These are phyloP conservation scores for Gnathonemus longibarbis DNA, from an alignment of 2,113 vertebrate genomes.

Conservation along the genomic window DNA sequence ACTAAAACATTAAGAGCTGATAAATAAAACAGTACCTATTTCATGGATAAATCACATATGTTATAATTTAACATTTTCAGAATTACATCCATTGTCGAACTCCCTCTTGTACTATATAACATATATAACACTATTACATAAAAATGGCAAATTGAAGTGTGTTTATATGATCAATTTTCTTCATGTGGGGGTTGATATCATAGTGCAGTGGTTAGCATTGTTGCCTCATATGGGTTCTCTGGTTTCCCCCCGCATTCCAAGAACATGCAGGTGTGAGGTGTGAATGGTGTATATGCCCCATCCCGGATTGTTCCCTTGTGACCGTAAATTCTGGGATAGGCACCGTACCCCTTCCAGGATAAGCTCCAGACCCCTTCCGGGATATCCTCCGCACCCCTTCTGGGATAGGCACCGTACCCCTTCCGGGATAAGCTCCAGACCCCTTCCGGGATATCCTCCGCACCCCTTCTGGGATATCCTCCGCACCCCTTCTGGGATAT, in stretches of 20 bases:
- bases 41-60: not conserved
- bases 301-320: not conserved
- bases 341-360: too few relatives aligned
- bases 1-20: not conserved
- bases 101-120: not conserved
- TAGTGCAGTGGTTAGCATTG: not conserved
- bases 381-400: too few relatives aligned
- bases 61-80: not conserved
- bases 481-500: too few relatives aligned
- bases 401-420: rapidly evolving
- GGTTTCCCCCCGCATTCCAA: not conserved
- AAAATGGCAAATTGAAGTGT: not conserved
- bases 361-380: too few relatives aligned
- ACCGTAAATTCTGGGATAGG: not conserved
- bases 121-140: not conserved
- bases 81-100: not conserved
- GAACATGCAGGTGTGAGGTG: not conserved
- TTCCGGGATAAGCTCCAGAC: too few relatives aligned
- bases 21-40: not conserved
- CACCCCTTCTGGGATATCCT: too few relatives aligned
- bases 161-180: not conserved
- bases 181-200: not conserved
- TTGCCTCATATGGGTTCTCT: not conserved
- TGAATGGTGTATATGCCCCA: not conserved
- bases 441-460: too few relatives aligned